phyloP scores from a whole-genome alignment of 2,888 invertebrate species.

The Ametastegia equiseti region DNA sequence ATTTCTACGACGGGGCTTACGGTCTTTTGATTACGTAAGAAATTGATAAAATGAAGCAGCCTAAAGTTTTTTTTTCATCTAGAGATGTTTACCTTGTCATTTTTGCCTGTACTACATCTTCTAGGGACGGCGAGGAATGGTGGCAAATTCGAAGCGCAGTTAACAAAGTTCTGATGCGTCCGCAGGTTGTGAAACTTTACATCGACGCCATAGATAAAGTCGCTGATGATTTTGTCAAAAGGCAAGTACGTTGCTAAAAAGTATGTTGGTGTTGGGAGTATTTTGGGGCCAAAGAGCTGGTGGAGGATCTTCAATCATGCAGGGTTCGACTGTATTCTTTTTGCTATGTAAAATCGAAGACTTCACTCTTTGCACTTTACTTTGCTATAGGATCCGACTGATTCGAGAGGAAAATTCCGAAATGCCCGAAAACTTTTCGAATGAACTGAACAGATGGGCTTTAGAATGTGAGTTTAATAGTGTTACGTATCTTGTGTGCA shows the following conservation, averaged over 20 bases:
- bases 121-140: conserved; percentile 77
- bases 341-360: neutral
- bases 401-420: conserved; percentile 68
- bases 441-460: conserved; percentile 81
- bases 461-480: conserved; percentile 77
- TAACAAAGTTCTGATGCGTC: conserved; percentile 79
- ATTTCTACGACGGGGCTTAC: conserved; percentile 62
- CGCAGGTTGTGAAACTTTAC: conserved; percentile 70
- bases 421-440: conserved; percentile 76
- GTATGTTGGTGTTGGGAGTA: too few species aligned
- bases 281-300: too few species aligned
- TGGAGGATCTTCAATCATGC: too few species aligned
- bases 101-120: neutral
- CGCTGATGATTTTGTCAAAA: conserved; percentile 64
- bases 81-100: too few species aligned
- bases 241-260: too few species aligned
- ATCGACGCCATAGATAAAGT: conserved; percentile 65
- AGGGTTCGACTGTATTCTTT: too few species aligned
- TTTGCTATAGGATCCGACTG: conserved; percentile 65
- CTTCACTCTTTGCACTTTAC: neutral
- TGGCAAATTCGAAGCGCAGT: conserved; percentile 77
- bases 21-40: conserved; percentile 72
- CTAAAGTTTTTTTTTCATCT: neutral
- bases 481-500: too few species aligned
- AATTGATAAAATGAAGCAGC: neutral